Evolutionary conservation across 2,797 vertebrate genomes (phyloP).

Genomic region (Peromyscus nudipes): DNA sequence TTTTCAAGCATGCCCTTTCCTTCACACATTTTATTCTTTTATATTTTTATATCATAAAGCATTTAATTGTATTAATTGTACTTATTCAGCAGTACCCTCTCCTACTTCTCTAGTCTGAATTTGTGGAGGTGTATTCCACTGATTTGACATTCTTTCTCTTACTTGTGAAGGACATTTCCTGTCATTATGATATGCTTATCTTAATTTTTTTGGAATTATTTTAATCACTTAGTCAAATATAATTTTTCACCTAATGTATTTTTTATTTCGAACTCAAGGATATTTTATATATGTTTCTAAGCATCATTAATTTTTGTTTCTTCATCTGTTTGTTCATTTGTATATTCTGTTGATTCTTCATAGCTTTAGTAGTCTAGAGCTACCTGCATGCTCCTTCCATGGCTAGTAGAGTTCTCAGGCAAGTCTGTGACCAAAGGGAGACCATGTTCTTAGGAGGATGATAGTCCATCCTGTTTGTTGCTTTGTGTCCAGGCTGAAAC

Average conservation of each 20-base stretch:
- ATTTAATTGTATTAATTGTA: not conserved
- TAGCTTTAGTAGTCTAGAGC: not conserved
- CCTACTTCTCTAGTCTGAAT: not conserved
- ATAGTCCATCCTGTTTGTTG: not conserved
- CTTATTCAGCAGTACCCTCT: not conserved
- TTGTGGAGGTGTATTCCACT: not conserved
- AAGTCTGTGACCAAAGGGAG: not conserved
- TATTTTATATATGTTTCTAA: conserved; percentile 1
- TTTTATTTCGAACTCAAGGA: not conserved
- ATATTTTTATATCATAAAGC: not conserved
- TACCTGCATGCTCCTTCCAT: not conserved
- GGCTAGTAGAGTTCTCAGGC: not conserved
- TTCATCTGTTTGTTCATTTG: not conserved
- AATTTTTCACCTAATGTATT: not conserved
- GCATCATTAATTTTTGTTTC: not conserved
- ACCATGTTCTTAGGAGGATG: not conserved
- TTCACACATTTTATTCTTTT: not conserved
- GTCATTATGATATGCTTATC: not conserved
- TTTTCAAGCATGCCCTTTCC: not conserved
- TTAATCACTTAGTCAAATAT: not conserved
- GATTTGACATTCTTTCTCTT: not conserved
- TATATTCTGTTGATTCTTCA: not conserved
- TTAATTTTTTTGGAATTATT: not conserved
- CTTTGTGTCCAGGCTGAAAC: not conserved
- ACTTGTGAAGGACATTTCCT: not conserved